Percentiles rank a stretch among this genome's conserved stretches.
phyloP scores from a whole-genome alignment of 2,113 vertebrate species.

The Gopherus flavomarginatus region DNA sequence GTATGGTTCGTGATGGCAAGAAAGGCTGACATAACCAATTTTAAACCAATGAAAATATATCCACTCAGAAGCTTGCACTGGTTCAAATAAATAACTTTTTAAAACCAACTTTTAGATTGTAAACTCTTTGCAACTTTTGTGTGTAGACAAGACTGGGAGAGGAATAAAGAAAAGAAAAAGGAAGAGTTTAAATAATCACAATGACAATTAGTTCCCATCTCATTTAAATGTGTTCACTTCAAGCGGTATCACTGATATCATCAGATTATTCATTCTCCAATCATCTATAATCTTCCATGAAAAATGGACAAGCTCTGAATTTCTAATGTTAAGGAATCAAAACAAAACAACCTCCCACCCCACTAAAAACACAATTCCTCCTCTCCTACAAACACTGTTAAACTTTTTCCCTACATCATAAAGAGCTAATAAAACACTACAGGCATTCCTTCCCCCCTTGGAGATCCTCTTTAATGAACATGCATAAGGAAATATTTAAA shows the following conservation, averaged over 20 bases:
- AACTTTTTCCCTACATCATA: background rate
- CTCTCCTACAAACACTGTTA: background rate
- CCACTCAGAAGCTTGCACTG: background rate
- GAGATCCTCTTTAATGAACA: background rate
- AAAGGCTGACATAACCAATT: background rate
- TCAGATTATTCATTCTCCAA: slow-evolving; percentile 24
- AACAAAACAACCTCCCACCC: background rate
- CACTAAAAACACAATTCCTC: background rate
- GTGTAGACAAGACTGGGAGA: background rate
- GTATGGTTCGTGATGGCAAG: background rate
- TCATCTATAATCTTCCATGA: slow-evolving; percentile 32
- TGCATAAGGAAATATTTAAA: background rate
- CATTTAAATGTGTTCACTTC: slow-evolving; percentile 41
- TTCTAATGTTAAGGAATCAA: background rate
- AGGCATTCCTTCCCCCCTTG: background rate
- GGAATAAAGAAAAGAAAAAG: background rate
- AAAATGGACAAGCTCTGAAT: background rate
- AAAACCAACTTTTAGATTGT: background rate
- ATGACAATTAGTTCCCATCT: slow-evolving; percentile 33
- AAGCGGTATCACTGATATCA: background rate
- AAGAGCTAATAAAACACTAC: background rate
- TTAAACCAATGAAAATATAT: background rate
- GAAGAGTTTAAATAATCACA: slow-evolving; percentile 9
- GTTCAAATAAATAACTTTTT: background rate
- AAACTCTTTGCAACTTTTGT: background rate